These are phyloP conservation scores for Caradrina kadenii DNA, from an alignment of 2,888 invertebrate species.

Conservation along the genomic window DNA sequence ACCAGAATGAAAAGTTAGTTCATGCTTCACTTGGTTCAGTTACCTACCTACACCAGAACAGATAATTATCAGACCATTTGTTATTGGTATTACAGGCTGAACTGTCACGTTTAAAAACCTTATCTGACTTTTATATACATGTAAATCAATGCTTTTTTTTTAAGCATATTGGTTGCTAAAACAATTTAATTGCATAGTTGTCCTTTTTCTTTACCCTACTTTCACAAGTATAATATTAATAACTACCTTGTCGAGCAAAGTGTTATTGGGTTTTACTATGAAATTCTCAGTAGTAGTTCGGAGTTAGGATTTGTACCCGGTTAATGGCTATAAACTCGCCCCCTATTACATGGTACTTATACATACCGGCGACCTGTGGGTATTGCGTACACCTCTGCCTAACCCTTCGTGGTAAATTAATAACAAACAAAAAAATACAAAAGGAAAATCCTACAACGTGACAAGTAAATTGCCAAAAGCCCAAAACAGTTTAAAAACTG, in stretches of 20 bases:
- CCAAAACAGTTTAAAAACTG: constrained; percentile 40
- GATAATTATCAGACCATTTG: constrained; percentile 27
- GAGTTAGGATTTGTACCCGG: too few species aligned
- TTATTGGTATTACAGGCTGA: neutral
- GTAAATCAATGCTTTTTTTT: neutral
- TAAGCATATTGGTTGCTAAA: neutral
- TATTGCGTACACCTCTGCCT: too few species aligned
- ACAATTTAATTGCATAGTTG: neutral
- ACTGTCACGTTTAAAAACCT: neutral
- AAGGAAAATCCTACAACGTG: neutral
- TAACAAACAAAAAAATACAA: neutral
- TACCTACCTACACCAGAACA: constrained; percentile 8
- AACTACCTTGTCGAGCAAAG: too few species aligned
- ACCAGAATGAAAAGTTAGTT: constrained; percentile 58
- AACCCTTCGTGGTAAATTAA: too few species aligned
- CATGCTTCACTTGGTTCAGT: constrained; percentile 44
- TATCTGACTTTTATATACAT: neutral
- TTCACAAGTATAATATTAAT: too few species aligned
- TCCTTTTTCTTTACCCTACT: neutral
- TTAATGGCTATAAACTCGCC: too few species aligned
- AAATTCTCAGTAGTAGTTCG: too few species aligned
- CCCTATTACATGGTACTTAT: too few species aligned
- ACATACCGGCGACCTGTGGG: too few species aligned
- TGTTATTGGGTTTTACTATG: too few species aligned
- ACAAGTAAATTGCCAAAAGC: neutral